Evolutionary conservation across 2,113 vertebrate species (phyloP), one percentile per base, ranked within the genome.

Genomic region (Protomyctophum bolini): DNA sequence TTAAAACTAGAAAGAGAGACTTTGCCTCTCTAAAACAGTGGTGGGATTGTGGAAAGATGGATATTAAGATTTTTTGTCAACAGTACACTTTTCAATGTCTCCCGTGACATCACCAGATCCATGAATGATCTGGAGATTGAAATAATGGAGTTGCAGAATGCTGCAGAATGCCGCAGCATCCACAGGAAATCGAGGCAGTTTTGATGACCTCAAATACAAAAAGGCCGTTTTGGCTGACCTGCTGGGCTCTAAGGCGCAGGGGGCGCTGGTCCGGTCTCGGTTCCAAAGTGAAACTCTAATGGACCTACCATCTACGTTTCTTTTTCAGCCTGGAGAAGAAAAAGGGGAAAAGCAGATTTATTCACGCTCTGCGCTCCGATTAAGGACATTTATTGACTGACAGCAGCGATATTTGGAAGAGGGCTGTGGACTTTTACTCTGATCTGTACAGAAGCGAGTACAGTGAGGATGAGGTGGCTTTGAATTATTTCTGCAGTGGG

Each of bases 181-280:
- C 41, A 62, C 33, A 46, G 59, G 59, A 62, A 62, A 46, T 62
- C 59, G 11, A 62, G 59, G 59, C 45, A 29, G n/a, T 62, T 6
- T 46, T 62, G 59, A 62, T 8, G 59, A n/a, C n/a, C n/a, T n/a
- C n/a, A n/a, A n/a, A n/a, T n/a, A n/a, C n/a, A n/a, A n/a, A n/a
- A n/a, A n/a, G n/a, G n/a, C n/a, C n/a, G n/a, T n/a, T n/a, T n/a
- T n/a, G n/a, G n/a, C n/a, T n/a, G n/a, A n/a, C n/a, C n/a, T n/a
- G n/a, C n/a, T n/a, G n/a, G n/a, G n/a, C n/a, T n/a, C n/a, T n/a
- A n/a, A n/a, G n/a, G n/a, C n/a, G n/a, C n/a, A n/a, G n/a, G n/a
- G n/a, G n/a, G n/a, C n/a, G n/a, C n/a, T n/a, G n/a, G n/a, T n/a
- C n/a, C n/a, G n/a, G n/a, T n/a, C n/a, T n/a, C n/a, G n/a, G n/a